These are phyloP conservation scores for Aix galericulata DNA, from an alignment of 2,113 vertebrate genomes.

Conservation along the genomic window DNA sequence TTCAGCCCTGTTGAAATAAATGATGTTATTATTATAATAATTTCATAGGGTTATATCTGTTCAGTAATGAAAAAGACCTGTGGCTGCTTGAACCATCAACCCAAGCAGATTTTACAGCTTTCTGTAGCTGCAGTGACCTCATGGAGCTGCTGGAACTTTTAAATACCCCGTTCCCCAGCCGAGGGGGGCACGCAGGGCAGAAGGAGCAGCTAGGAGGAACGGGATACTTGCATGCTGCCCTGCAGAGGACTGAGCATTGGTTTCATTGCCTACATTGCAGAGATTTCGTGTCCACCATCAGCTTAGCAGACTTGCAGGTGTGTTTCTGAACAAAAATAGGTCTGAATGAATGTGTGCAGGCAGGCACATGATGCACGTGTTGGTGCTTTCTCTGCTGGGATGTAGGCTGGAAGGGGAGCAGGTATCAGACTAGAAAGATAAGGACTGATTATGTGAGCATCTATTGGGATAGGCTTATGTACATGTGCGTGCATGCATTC, in stretches of 20 bases:
- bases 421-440: accelerated
- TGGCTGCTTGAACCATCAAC: constrained; percentile 48
- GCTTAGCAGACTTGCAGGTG: neutral
- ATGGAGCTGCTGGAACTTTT: constrained; percentile 38
- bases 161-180: neutral
- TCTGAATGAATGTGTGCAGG: accelerated
- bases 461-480: neutral
- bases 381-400: neutral
- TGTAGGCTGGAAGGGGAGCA: neutral
- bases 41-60: constrained; percentile 72
- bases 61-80: constrained; percentile 74
- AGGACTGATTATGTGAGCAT: neutral
- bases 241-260: neutral
- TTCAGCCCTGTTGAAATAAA: constrained; percentile 72
- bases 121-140: constrained; percentile 52
- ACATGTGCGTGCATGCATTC: neutral
- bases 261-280: neutral
- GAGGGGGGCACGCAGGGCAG: neutral
- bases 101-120: constrained; percentile 40
- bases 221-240: neutral
- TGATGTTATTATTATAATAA: constrained; percentile 70
- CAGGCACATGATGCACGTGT: neutral
- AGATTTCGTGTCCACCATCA: neutral
- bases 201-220: neutral
- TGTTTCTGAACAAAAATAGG: neutral